Evolutionary conservation across 1,140 invertebrate species (phyloP), one percentile per base, ranked within the genome.

Genomic region (Parasteatoda tepidariorum): DNA sequence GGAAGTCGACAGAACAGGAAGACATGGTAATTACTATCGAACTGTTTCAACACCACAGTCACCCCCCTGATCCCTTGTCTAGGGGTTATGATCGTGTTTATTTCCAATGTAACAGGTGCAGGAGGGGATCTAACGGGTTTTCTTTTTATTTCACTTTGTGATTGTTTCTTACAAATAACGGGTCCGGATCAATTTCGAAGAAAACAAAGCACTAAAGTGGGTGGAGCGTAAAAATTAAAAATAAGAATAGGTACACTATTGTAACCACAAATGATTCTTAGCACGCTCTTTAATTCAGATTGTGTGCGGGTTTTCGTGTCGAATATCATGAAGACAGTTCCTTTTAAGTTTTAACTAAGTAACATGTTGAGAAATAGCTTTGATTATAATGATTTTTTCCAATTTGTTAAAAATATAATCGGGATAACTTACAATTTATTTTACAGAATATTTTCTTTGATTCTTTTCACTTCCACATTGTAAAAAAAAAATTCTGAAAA

Each of bases 11-110:
- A 18, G 55, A 64, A 83, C 81, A 83, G 81, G 81, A 83, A 83
- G 81, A n/a, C 81, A 55, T 26, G 81, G 68, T 74, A 83, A 83
- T 83, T 83, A 83, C 81, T n/a, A 66, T 83, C 59, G 79, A 82
- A 71, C 76, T 81, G 76, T 68, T 28, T 26, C n/a, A 61, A 78
- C n/a, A n/a, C 41, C 41, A 48, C 41, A 48, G 7, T 48, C 41
- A n/a, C n/a, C n/a, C n/a, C n/a, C n/a, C n/a, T n/a, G n/a, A n/a
- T n/a, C n/a, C n/a, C n/a, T n/a, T n/a, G n/a, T n/a, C n/a, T n/a
- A 48, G 38, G 18, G 18, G 9, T 24, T 41, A 68, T 22, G 26
- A 38, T 68, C 24, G 9, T 24, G 18, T 34, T 30, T n/a, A 68
- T 68, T 68, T 68, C 38, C 22, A 18, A 64, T 33, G 30, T 38